These are phyloP conservation scores for Xiphophorus birchmanni DNA, from an alignment of 2,797 vertebrate species.

Conservation along the genomic window DNA sequence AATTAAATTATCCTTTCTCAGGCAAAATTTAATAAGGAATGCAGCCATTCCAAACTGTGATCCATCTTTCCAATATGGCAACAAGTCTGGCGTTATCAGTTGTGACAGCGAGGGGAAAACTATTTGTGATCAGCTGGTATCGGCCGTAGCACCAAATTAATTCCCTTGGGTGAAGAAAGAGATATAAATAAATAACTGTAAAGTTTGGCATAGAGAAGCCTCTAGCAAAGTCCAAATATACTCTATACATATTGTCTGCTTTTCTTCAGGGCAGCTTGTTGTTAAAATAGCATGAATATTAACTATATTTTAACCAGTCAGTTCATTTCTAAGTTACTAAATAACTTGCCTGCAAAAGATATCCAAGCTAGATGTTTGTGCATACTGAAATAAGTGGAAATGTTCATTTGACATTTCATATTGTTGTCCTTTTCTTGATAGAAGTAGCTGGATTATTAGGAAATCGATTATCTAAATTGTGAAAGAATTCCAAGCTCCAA, in stretches of 20 bases:
- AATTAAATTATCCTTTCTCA: conserved; percentile 42
- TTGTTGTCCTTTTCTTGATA: not conserved
- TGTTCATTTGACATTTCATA: not conserved
- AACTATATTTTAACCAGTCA: too few species aligned
- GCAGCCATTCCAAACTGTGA: conserved; percentile 20
- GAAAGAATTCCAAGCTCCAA: not conserved
- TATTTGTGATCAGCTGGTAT: conserved; percentile 18
- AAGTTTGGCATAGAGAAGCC: conserved; percentile 9
- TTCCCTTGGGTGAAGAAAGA: conserved; percentile 6
- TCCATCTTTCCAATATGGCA: conserved; percentile 19
- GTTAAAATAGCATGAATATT: not conserved
- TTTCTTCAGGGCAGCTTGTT: not conserved
- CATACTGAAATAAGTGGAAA: not conserved
- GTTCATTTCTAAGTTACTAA: not conserved
- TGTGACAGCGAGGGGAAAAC: conserved; percentile 1
- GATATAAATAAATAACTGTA: conserved; percentile 26
- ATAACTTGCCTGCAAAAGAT: not conserved
- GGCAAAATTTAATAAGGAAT: conserved; percentile 47
- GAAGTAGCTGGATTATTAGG: conserved; percentile 2
- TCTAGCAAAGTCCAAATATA: conserved; percentile 5
- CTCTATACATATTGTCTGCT: not conserved
- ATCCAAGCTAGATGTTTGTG: not conserved
- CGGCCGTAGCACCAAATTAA: conserved; percentile 4
- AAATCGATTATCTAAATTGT: not conserved
- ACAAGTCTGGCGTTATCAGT: conserved; percentile 15